Evolutionary conservation across 2,888 invertebrate genomes (phyloP), one percentile per base, ranked within the genome.

Genomic region (Ctenicera cuprea): DNA sequence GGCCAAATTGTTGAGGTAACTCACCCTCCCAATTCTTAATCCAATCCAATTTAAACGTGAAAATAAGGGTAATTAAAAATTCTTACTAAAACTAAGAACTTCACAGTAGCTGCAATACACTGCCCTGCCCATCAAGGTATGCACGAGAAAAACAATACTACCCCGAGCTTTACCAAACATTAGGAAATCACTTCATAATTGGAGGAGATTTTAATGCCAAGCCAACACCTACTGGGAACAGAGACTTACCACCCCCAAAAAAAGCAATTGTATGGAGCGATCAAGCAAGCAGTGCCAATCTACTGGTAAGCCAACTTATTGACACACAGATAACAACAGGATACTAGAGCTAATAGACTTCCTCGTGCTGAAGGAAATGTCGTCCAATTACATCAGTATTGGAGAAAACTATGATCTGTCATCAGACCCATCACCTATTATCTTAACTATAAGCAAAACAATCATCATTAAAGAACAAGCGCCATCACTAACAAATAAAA

Each of bases 71-170:
- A 59, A 14, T 37, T 54, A 38, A 66, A 66, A 54, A 26, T 14
- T 11, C 1, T 16, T 12, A 57, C 37, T 59, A 68, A 30, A 57
- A 38, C 14, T 62, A 62, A 26, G 22, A 11, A 14, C 63, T 76
- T 41, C 12, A 73, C 62, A 62, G 41, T 63, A 3, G 22, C 30
- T n/a, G 45, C 63, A 63, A 63, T 63, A 63, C 43, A 63, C 43
- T 73, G 65, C n/a, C n/a, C n/a, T n/a, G n/a, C 38, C 69, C 73
- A 18, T 64, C 68, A n/a, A 62, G 52, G 37, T 68, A 68, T 16
- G 26, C 62, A 3, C 37, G 54, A 38, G 54, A 62, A 63, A 69
- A 54, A 43, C n/a, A n/a, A n/a, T 16, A 69, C 12, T 48, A 64
- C 20, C 41, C 48, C 30, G 41, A 41, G 43, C 62, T 62, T 18